Percentiles rank a stretch among this genome's conserved stretches.
Conservation (phyloP, 1,140 invertebrate genomes). For the Drosophila tsacasi region DNA sequence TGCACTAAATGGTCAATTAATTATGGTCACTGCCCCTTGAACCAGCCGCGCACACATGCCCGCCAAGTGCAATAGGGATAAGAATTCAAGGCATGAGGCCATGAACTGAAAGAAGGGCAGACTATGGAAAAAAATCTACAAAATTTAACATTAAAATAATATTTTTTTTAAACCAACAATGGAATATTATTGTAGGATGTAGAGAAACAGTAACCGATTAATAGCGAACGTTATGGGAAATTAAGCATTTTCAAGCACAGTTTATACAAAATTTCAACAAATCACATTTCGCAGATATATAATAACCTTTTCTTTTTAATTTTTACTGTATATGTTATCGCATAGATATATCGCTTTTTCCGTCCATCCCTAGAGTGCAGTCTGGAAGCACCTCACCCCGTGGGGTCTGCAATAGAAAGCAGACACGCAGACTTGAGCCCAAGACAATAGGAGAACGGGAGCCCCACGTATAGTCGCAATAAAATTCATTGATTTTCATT, state of each 20-base stretch:
- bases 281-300: too few species aligned
- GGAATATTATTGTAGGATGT: neutral
- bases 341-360: neutral
- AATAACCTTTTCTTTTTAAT: too few species aligned
- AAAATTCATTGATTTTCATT: slow-evolving; percentile 79
- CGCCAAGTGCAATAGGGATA: slow-evolving; percentile 9
- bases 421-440: slow-evolving; percentile 23
- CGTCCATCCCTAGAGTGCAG: slow-evolving; percentile 45
- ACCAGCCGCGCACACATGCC: slow-evolving; percentile 29
- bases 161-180: neutral
- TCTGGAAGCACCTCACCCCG: neutral
- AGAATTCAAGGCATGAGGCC: neutral
- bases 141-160: neutral
- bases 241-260: neutral
- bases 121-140: neutral
- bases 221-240: neutral
- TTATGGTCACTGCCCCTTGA: slow-evolving; percentile 75
- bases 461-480: slow-evolving; percentile 59
- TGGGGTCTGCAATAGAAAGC: slow-evolving; percentile 35
- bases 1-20: slow-evolving; percentile 79
- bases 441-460: neutral
- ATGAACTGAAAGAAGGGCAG: neutral
- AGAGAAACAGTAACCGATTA: neutral
- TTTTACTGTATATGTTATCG: neutral
- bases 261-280: neutral